Evolutionary conservation across 2,888 invertebrate species (phyloP).

Genomic region (Amphipyra berbera): DNA sequence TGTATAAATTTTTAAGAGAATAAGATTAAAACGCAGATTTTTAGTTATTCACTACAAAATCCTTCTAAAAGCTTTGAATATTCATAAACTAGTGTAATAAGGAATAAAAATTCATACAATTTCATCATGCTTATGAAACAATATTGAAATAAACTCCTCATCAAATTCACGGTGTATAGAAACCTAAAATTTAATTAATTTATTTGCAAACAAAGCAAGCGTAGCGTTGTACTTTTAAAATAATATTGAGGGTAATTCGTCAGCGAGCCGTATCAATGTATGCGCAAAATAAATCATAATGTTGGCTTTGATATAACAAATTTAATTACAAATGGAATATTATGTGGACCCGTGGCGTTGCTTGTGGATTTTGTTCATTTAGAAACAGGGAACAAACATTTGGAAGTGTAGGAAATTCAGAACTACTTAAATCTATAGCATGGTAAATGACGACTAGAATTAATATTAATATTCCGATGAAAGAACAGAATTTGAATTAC

Average conservation of each 20-base stretch:
- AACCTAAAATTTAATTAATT: conserved; percentile 20
- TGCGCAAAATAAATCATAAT: conserved; percentile 37
- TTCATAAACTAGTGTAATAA: not conserved
- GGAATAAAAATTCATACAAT: not conserved
- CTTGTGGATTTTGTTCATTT: conserved; percentile 3
- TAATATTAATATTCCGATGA: no score
- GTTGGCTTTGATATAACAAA: conserved; percentile 20
- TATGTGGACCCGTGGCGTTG: not conserved
- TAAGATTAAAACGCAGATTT: no score
- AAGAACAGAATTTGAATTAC: no score
- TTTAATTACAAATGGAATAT: conserved; percentile 36
- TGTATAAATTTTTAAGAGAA: no score
- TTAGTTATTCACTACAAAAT: no score
- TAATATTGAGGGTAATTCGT: conserved; percentile 33
- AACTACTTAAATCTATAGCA: no score
- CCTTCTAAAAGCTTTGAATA: no score
- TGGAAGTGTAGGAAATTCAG: no score
- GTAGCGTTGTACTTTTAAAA: conserved; percentile 41
- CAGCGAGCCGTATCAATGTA: conserved; percentile 32
- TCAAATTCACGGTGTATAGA: not conserved
- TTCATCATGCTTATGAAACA: not conserved
- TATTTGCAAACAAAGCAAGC: conserved; percentile 27
- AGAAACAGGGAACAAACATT: no score
- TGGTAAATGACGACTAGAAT: no score
- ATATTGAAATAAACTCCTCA: not conserved